These are phyloP conservation scores for Odocoileus virginianus DNA, from an alignment of 2,113 vertebrate species.

Conservation along the genomic window DNA sequence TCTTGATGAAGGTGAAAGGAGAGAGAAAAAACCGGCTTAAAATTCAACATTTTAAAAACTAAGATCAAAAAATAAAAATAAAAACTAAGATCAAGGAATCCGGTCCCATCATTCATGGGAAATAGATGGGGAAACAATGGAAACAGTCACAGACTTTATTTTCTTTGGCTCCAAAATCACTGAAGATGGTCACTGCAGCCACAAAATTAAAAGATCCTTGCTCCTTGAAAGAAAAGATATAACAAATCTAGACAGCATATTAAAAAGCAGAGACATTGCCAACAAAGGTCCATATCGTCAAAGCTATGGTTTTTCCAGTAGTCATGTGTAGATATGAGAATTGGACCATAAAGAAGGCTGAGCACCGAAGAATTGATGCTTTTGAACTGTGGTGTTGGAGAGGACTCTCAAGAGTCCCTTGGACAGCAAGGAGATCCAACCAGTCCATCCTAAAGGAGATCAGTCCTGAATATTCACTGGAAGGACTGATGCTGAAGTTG, in stretches of 20 bases:
- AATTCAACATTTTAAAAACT: background rate
- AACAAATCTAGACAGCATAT: background rate
- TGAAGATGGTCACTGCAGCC: background rate
- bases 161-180: background rate
- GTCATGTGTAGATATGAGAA: background rate
- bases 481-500: background rate
- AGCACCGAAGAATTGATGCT: background rate
- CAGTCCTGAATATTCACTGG: background rate
- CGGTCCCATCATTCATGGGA: background rate
- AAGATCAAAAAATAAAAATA: background rate
- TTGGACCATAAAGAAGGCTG: background rate
- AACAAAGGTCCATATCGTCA: background rate
- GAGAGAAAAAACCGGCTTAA: accelerated
- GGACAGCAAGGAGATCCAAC: background rate
- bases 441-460: background rate
- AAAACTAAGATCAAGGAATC: background rate
- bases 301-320: background rate
- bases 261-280: background rate
- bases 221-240: background rate
- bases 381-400: background rate
- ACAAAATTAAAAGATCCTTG: background rate
- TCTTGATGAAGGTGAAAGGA: background rate
- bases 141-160: background rate
- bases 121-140: background rate
- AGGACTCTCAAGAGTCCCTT: background rate